These are phyloP conservation scores for Chaetops frenatus DNA, from an alignment of 2,113 vertebrate genomes.

Conservation along the genomic window DNA sequence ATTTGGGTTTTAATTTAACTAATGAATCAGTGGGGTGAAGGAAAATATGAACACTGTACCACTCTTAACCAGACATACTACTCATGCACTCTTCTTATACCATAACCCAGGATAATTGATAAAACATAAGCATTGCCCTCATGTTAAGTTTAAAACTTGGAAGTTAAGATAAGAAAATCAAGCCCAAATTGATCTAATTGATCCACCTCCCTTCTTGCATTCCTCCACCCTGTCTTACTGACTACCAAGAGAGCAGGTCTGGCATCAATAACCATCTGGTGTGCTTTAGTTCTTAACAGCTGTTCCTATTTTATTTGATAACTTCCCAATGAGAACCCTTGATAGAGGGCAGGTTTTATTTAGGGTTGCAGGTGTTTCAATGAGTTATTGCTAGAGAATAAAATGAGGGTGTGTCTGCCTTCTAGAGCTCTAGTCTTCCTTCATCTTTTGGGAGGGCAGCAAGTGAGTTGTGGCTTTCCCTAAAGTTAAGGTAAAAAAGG, in stretches of 20 bases:
- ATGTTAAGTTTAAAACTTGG: not conserved
- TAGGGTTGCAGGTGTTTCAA: not conserved
- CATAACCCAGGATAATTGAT: not conserved
- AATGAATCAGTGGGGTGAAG: not conserved
- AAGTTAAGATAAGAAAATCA: not conserved
- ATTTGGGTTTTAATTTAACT: not conserved
- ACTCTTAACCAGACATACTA: not conserved
- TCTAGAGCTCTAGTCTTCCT: not conserved
- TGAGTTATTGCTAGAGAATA: not conserved
- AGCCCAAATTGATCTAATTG: not conserved
- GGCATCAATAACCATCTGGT: not conserved
- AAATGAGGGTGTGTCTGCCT: not conserved
- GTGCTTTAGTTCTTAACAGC: not conserved
- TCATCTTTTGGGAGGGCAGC: fast-evolving
- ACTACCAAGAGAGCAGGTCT: not conserved
- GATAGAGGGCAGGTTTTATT: not conserved
- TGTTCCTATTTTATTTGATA: not conserved
- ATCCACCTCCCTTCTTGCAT: not conserved
- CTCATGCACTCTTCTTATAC: not conserved
- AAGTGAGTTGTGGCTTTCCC: not conserved
- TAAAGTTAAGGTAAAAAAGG: not conserved
- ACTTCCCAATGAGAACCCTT: not conserved
- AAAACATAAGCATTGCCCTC: not conserved
- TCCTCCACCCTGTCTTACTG: not conserved
- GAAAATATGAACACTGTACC: not conserved